Conservation (phyloP, 2,113 vertebrate species). For the Phainopepla nitens region DNA sequence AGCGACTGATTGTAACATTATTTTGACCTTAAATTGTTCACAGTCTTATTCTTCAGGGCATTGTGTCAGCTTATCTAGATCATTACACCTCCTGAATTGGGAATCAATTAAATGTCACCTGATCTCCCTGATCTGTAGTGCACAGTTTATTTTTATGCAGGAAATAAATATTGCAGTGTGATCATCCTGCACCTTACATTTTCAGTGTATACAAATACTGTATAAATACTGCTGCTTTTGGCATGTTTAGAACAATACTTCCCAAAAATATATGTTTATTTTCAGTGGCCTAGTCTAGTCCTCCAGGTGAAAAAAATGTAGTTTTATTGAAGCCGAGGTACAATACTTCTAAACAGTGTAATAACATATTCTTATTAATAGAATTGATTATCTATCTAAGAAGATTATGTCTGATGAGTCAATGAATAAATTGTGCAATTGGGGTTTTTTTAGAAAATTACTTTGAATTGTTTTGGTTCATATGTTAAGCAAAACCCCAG, state of each 20-base stretch:
- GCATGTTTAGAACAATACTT: not conserved
- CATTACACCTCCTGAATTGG: not conserved
- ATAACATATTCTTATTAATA: not conserved
- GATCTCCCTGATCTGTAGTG: not conserved
- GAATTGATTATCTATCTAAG: not conserved
- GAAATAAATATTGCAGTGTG: not conserved
- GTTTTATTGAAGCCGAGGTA: not conserved
- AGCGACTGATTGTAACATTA: not conserved
- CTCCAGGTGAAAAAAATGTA: not conserved
- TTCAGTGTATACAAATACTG: not conserved
- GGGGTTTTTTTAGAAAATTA: not conserved
- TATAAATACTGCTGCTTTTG: not conserved
- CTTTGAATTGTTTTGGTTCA: not conserved
- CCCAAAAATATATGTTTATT: not conserved
- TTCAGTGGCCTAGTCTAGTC: not conserved
- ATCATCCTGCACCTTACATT: not conserved
- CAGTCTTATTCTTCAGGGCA: not conserved
- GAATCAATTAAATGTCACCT: not conserved
- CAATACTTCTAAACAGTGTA: not conserved
- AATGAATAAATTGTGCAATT: not conserved
- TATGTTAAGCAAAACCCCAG: not conserved
- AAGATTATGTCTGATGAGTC: not conserved
- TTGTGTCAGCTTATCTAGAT: not conserved
- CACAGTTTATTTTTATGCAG: not conserved
- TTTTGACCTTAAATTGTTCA: not conserved